Evolutionary conservation across 2,797 vertebrate genomes (phyloP), one percentile per base, ranked within the genome.

Genomic region (Myripristis murdjan): DNA sequence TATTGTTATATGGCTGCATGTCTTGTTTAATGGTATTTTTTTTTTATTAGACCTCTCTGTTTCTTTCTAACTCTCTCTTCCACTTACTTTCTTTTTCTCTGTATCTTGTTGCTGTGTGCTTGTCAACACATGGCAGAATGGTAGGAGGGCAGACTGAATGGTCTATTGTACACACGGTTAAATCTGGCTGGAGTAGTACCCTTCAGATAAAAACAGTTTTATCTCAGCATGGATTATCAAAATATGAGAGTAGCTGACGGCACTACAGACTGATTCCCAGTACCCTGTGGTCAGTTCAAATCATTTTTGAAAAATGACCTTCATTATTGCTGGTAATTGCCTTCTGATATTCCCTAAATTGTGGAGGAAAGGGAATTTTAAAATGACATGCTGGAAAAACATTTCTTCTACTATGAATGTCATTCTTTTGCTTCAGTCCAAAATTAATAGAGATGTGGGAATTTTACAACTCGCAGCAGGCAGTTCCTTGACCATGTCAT

Each of bases 81-180:
- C 41, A n/a, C 58, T 26, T 31, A 37, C 59, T 15, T 37, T 43
- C 35, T 41, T 16, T 59, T 28, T 26, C 37, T 28, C 5, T 28
- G 6, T 60, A 55, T 63, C 56, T 31, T 60, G 54, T 80, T 46
- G 75, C 71, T 80, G 69, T 82, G 77, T 80, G 79, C 73, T 86
- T 70, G 83, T 87, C 79, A 87, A 88, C 89, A 92, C 87, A 91
- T 90, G 89, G 89, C 68, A 70, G 62, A 76, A 64, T 71, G 71
- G 73, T 64, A 56, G 74, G 71, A 70, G 75, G 71, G 51, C 55
- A 53, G 77, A 77, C 82, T 60, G 74, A 83, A 83, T 71, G 61
- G 67, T 84, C 66, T 64, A 69, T 31, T 58, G 74, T 78, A 81
- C 76, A 81, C 64, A 70, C 8, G 64, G 70, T 75, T 87, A 74